A percentile compares a stretch with the other conserved stretches of the same genome.
These are phyloP conservation scores for Hipparchia sbordonii DNA, from an alignment of 2,888 invertebrate species.

Conservation along the genomic window DNA sequence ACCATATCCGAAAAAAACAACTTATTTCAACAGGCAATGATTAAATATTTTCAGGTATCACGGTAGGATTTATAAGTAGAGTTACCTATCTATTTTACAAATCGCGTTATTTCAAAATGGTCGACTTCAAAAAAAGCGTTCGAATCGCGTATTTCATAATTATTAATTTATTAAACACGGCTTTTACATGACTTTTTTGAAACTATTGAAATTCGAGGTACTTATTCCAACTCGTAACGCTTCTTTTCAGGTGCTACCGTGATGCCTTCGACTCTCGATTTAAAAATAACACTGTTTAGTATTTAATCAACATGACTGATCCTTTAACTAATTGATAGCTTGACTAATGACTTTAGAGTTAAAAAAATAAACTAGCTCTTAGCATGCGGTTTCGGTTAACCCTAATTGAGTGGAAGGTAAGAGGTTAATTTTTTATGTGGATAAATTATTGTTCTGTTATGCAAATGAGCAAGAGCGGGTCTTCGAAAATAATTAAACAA, in stretches of 20 bases:
- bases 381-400: constrained; percentile 69
- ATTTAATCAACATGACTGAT: constrained; percentile 14
- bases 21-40: too few species aligned
- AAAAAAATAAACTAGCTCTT: constrained; percentile 64
- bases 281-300: not conserved
- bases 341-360: constrained; percentile 60
- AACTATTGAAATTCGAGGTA: too few species aligned
- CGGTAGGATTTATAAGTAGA: too few species aligned
- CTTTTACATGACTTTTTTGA: too few species aligned
- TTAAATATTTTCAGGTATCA: too few species aligned
- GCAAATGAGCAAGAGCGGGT: constrained; percentile 68
- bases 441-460: constrained; percentile 80
- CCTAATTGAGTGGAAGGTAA: constrained; percentile 74
- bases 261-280: not conserved
- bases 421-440: constrained; percentile 75
- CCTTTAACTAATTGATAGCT: constrained; percentile 20
- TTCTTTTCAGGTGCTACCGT: too few species aligned
- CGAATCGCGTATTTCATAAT: too few species aligned
- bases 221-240: too few species aligned
- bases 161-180: too few species aligned
- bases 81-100: too few species aligned
- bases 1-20: not conserved
- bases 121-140: too few species aligned
- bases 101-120: too few species aligned
- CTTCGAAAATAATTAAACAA: constrained; percentile 76